phyloP scores from a whole-genome alignment of 2,113 vertebrate genomes.

The Aptenodytes patagonicus region DNA sequence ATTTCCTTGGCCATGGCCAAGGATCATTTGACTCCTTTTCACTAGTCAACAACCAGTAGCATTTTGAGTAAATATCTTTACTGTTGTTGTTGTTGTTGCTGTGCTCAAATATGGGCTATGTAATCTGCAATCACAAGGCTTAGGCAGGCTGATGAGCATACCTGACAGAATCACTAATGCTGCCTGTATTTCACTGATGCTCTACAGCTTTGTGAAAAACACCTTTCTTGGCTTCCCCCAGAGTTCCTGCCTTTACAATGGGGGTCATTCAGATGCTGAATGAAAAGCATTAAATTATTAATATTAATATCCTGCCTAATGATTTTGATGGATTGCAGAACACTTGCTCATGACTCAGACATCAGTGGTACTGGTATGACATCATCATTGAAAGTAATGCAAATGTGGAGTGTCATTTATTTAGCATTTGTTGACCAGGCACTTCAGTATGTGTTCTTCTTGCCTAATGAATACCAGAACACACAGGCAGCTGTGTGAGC shows the following conservation, averaged over 20 bases:
- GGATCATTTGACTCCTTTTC: neutral
- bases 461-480: neutral
- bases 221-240: neutral
- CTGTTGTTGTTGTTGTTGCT: neutral
- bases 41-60: neutral
- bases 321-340: neutral
- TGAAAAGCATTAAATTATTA: neutral
- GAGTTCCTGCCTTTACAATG: neutral
- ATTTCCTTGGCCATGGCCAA: neutral
- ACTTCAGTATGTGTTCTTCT: neutral
- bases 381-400: neutral
- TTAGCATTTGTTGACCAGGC: neutral
- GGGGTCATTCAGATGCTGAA: neutral
- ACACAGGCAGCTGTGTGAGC: neutral
- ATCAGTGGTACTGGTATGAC: neutral
- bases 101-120: rapidly evolving
- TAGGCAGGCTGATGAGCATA: neutral
- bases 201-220: neutral
- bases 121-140: neutral
- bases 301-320: neutral
- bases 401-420: neutral
- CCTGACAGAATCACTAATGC: neutral
- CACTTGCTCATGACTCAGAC: neutral
- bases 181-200: neutral
- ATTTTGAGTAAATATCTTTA: neutral